Conservation (phyloP, 1,140 invertebrate species). For the Drosophila rufa region DNA sequence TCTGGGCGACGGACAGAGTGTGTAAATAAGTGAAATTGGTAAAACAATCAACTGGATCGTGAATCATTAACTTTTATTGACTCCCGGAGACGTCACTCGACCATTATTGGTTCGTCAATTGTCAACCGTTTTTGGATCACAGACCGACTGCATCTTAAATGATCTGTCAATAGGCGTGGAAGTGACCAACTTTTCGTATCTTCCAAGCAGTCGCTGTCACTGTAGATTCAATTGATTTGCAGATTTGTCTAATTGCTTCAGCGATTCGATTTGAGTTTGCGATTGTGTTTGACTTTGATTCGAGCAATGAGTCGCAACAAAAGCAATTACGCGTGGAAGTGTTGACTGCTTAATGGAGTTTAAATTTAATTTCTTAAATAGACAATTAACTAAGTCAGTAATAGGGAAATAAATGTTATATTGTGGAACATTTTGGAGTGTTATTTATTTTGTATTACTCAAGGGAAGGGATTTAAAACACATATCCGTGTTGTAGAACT, state of each 20-base stretch:
- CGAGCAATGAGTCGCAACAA: background rate
- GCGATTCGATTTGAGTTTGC: slow-evolving; percentile 14
- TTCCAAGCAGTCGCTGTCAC: background rate
- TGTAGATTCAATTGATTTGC: slow-evolving; percentile 51
- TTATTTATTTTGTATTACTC: no score
- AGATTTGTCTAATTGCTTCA: slow-evolving; percentile 34
- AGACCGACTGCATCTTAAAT: slow-evolving; percentile 21
- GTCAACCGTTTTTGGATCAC: slow-evolving; percentile 26
- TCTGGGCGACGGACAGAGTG: background rate
- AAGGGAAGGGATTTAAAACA: no score
- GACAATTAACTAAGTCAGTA: no score
- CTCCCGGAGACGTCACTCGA: slow-evolving; percentile 21
- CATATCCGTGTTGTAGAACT: background rate
- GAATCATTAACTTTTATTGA: slow-evolving; percentile 25
- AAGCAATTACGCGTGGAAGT: slow-evolving; percentile 10
- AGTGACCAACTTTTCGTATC: slow-evolving; percentile 28
- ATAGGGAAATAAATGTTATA: background rate
- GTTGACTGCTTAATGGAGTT: background rate
- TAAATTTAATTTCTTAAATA: background rate
- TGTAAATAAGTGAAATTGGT: slow-evolving; percentile 9
- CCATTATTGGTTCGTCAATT: slow-evolving; percentile 36
- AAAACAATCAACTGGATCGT: background rate
- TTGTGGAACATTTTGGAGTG: background rate
- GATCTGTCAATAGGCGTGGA: slow-evolving; percentile 8
- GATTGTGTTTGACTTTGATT: slow-evolving; percentile 13